phyloP scores from a whole-genome alignment of 2,797 vertebrate species.

The Nyctibius grandis region DNA sequence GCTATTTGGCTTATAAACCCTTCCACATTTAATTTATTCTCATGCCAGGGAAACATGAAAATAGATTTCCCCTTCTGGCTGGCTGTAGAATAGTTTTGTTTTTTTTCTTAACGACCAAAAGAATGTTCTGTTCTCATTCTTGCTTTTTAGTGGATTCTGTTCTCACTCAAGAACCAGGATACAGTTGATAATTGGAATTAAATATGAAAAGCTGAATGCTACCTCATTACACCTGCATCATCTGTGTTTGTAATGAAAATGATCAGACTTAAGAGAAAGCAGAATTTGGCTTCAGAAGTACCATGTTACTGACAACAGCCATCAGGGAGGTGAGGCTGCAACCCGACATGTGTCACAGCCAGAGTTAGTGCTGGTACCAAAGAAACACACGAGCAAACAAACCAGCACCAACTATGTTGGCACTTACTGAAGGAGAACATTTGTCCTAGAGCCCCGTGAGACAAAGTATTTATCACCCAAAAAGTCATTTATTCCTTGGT shows the following conservation, averaged over 20 bases:
- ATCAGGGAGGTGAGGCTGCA: background rate
- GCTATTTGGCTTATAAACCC: background rate
- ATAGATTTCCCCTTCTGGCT: background rate
- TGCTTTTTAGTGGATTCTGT: background rate
- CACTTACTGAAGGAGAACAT: background rate
- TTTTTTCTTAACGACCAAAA: background rate
- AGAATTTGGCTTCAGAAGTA: background rate
- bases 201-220: background rate
- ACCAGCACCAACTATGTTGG: background rate
- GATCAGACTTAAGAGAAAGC: background rate
- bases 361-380: background rate
- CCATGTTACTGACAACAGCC: background rate
- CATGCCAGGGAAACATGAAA: background rate
- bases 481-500: background rate
- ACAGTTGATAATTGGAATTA: fast-evolving
- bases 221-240: background rate
- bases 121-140: background rate
- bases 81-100: background rate
- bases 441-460: background rate
- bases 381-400: background rate
- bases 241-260: background rate
- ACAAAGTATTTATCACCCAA: background rate
- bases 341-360: background rate
- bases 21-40: background rate
- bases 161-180: background rate